These are phyloP conservation scores for Magallana nippona DNA, from an alignment of 2,888 invertebrate species.

Conservation along the genomic window DNA sequence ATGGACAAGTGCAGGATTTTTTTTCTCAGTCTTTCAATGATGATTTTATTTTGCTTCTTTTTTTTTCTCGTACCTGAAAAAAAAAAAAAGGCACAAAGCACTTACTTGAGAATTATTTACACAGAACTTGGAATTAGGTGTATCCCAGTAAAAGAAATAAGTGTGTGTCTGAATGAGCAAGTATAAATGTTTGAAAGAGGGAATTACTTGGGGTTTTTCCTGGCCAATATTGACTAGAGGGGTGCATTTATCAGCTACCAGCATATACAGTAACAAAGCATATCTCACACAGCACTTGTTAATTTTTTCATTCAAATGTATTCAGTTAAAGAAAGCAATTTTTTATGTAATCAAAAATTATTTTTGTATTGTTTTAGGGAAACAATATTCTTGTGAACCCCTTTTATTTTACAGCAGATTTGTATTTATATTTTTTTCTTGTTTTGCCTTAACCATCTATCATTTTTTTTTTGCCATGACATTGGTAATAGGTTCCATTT, in stretches of 20 bases:
- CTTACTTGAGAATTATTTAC: not conserved
- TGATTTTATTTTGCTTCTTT: slow-evolving; percentile 3
- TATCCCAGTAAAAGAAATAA: slow-evolving; percentile 3
- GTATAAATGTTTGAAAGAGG: not conserved
- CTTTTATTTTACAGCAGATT: not conserved
- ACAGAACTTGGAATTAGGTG: not conserved
- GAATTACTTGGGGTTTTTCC: not conserved
- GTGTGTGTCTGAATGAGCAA: not conserved
- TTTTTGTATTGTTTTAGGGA: not conserved
- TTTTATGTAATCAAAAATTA: not conserved
- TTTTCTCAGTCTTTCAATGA: slow-evolving; percentile 23
- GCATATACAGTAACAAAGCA: not conserved
- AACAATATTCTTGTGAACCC: not conserved
- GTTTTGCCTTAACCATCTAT: too few relatives aligned
- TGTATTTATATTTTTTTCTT: too few relatives aligned
- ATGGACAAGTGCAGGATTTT: slow-evolving; percentile 12
- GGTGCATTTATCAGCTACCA: not conserved
- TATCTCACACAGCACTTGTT: not conserved
- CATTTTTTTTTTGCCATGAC: too few relatives aligned
- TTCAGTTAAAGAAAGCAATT: not conserved
- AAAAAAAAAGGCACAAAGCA: not conserved
- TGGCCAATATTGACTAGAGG: not conserved
- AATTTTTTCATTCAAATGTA: not conserved
- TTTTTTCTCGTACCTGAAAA: not conserved
- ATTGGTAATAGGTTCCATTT: too few relatives aligned